Evolutionary conservation across 2,113 vertebrate genomes (phyloP), one percentile per base, ranked within the genome.

Genomic region (Drymodes brunneopygia): DNA sequence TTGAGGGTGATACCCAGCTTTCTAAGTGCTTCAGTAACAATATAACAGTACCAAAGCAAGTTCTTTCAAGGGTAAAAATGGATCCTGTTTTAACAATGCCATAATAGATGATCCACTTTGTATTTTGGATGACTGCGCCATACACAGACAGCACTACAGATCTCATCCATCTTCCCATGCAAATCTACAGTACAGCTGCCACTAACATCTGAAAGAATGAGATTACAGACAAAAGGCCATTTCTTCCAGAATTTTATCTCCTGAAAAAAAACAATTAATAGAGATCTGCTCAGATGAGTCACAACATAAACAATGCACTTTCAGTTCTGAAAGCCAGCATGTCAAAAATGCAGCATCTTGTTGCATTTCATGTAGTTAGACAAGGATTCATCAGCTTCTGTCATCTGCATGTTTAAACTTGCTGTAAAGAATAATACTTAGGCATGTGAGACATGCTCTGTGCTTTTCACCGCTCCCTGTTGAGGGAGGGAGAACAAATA

Each of bases 1-100:
- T 56, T 42, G 98, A 97, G 48, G 86, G 72, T 15, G 98, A 98
- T 47, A 93, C 98, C 74, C 97, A 98, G 80, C 92, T 92, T 20
- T 94, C 94, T 75, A 98, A 98, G 94, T 44, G 54, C 50, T 67
- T 69, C 81, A 57, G 31, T 38, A 80, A 81, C 74, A 80, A 29
- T 7, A 1, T 3, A 19, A 23, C 13, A 33, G 10, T 33, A 73
- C 75, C 45, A 85, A 65, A 72, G 61, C 45, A 67, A 69, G 24
- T 65, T 93, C 28, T 48, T 74, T 58, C 61, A 72, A 64, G 16
- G 64, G 14, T 36, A 69, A 74, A 90, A 58, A 38, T 13, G 12
- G 50, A 83, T 38, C 16, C 31, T 78, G 35, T 29, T 38, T 56
- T 40, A 56, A 18, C 28, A 84, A 33, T 57, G 45, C 8, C 3